Evolutionary conservation across 1,140 invertebrate genomes (phyloP), one percentile per base, ranked within the genome.

Genomic region (Brachionus manjavacas): DNA sequence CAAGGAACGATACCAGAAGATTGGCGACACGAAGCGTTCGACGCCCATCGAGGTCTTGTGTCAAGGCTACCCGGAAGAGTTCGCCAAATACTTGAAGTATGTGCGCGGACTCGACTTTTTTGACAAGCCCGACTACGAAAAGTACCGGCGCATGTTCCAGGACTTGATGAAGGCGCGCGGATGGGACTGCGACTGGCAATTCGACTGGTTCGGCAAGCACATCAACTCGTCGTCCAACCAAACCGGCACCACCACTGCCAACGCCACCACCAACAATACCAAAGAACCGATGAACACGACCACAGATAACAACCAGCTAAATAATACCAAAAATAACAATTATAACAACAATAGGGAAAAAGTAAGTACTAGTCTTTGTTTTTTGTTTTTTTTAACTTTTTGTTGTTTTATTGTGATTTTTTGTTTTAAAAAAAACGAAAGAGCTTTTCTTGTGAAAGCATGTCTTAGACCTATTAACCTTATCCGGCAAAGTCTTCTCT

Each of bases 1-100:
- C 86, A 99, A 99, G 91, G 97, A 99, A 91, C 92, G 97, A 88
- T 99, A 99, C 92, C 96, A 99, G 92, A 99, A 99, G 92, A 99
- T 99, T 89, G 97, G 97, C 86, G 97, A 99, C 90, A 99, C 96
- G 85, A 99, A 99, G 91, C 92, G 96, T 87, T 95, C 95, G 85
- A 99, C 97, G 86, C 95, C 96, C 70, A 97, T 99, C 87, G 97
- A 99, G 92, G 90, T 94, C 85, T 92, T 99, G 43, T 99, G 97
- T 91, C 96, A 99, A 90, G 95, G 96, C 85, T 97, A 98, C 91
- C 97, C 97, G 85, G 91, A 91, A 84, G 91, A 92, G 86, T 94
- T 99, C 92, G 95, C 96, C 85, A 96, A 95, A 87, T 99, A 99
- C 91, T 92, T 99, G 86, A 93, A 95, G 86, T 99, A 99, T 91